Evolutionary conservation across 2,113 vertebrate species (phyloP).

Genomic region (Puma concolor): DNA sequence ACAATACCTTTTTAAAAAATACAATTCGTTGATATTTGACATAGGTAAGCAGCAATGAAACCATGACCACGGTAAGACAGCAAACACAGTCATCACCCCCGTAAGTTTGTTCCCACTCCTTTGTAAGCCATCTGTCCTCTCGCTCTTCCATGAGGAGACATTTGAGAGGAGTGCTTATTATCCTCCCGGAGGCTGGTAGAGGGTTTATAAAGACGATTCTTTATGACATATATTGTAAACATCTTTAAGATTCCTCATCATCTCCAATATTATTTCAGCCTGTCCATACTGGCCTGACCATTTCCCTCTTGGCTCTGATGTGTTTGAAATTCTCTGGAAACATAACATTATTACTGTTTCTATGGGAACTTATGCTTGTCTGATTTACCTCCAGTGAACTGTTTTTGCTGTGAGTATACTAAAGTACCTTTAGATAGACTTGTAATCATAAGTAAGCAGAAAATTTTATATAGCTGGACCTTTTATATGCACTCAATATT

Average conservation of each 20-base stretch:
- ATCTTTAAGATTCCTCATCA: not conserved
- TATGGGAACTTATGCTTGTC: not conserved
- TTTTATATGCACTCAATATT: not conserved
- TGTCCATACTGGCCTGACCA: constrained; percentile 90
- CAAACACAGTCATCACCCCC: no score
- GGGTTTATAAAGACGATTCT: constrained; percentile 46
- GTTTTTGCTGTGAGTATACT: constrained; percentile 39
- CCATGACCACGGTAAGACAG: not conserved
- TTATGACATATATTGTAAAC: constrained; percentile 76
- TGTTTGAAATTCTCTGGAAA: constrained; percentile 91
- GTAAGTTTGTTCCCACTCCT: no score
- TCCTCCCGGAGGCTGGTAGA: not conserved
- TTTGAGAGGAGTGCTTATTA: not conserved
- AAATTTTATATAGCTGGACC: not conserved
- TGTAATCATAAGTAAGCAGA: not conserved
- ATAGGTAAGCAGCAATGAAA: not conserved
- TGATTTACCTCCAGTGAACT: not conserved
- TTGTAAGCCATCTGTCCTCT: no score
- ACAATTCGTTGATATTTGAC: not conserved
- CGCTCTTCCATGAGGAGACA: not conserved
- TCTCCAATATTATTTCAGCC: constrained; percentile 82
- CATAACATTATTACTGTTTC: constrained; percentile 84
- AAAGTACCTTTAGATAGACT: not conserved
- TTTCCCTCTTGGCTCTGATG: constrained; percentile 90
- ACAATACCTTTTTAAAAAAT: not conserved